These are phyloP conservation scores for Halichoerus grypus DNA, from an alignment of 2,113 vertebrate species.

Conservation along the genomic window DNA sequence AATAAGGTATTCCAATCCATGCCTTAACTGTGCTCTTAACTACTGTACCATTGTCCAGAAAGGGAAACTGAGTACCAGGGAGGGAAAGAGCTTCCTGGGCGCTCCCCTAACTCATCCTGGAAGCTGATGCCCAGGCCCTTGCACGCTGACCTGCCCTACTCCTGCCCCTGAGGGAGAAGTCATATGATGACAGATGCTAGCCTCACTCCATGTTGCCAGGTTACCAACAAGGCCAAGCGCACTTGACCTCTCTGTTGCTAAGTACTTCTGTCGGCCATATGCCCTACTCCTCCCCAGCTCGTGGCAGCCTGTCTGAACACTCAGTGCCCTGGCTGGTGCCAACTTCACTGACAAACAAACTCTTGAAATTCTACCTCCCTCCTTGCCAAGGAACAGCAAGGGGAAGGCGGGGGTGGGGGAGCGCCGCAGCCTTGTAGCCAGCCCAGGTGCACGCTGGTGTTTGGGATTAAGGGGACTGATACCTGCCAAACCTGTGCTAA, in stretches of 20 bases:
- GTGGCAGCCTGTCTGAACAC: neutral
- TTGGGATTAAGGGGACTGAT: neutral
- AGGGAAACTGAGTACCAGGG: neutral
- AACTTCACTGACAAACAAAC: neutral
- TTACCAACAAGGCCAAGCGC: neutral
- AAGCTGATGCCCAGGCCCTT: neutral
- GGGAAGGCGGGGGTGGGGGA: neutral
- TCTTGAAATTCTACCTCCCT: neutral
- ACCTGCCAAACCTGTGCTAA: neutral
- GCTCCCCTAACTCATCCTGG: neutral
- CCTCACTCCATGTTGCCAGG: neutral
- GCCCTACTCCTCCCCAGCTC: neutral
- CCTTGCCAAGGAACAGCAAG: neutral
- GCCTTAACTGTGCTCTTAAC: neutral
- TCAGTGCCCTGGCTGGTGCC: neutral
- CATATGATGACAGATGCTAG: neutral
- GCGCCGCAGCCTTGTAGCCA: no score
- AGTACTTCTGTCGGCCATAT: neutral
- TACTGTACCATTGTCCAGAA: neutral
- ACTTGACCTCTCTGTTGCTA: neutral
- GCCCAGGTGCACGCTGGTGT: neutral
- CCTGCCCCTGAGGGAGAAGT: neutral
- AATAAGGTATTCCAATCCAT: neutral
- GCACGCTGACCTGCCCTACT: neutral
- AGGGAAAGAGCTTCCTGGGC: neutral